Percentiles rank a stretch among this genome's conserved stretches.
phyloP scores from a whole-genome alignment of 2,888 invertebrate genomes.

The Lithophane leautieri region DNA sequence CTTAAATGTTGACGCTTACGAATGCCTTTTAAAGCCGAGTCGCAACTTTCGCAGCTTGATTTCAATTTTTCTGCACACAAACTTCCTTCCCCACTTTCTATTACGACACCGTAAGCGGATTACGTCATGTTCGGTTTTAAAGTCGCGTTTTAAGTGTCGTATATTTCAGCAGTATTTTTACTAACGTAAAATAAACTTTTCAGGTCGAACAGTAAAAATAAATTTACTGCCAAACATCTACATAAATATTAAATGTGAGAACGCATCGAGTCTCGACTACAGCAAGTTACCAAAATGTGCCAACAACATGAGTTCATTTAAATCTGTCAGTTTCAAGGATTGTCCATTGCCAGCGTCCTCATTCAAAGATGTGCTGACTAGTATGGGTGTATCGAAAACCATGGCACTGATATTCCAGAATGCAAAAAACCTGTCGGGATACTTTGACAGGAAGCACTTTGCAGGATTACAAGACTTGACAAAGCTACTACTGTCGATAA shows the following conservation, averaged over 20 bases:
- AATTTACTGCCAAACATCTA: conserved; percentile 85
- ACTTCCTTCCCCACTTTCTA: conserved; percentile 22
- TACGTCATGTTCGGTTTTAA: conserved; percentile 45
- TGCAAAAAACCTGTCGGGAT: conserved; percentile 88
- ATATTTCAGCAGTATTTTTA: conserved; percentile 22
- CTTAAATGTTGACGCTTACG: conserved; percentile 69
- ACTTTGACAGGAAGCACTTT: conserved; percentile 91
- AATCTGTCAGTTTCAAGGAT: conserved; percentile 88
- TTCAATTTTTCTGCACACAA: conserved; percentile 35
- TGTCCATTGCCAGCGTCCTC: conserved; percentile 89
- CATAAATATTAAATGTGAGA: conserved; percentile 86
- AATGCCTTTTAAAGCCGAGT: conserved; percentile 67
- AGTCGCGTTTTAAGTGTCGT: conserved; percentile 22
- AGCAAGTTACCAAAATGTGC: conserved; percentile 87
- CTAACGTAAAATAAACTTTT: conserved; percentile 70
- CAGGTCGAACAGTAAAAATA: conserved; percentile 85
- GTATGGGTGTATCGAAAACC: conserved; percentile 86
- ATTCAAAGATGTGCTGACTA: conserved; percentile 86
- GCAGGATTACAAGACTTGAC: conserved; percentile 89
- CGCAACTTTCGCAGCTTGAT: conserved; percentile 26
- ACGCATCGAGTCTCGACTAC: conserved; percentile 83
- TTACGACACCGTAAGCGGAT: conserved; percentile 45
- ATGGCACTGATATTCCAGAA: conserved; percentile 90
- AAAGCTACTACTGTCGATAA: conserved; percentile 91
- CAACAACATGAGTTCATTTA: conserved; percentile 81